Base-by-base conservation (phyloP, 1,140 invertebrate genomes). In the Drosophila kanapiae region DNA sequence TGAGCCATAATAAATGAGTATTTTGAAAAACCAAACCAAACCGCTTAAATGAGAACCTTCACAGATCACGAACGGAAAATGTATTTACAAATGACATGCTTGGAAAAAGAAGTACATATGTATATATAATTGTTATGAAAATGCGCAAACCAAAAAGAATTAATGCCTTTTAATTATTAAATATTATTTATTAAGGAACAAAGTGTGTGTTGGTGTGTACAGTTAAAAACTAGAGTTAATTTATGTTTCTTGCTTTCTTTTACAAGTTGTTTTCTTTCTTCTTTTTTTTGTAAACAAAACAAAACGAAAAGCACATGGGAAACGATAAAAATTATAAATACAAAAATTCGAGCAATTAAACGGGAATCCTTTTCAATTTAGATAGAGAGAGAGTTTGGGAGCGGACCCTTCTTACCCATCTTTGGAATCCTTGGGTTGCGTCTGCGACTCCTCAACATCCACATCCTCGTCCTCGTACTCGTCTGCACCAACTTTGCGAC, bases 101-200 rank as follows among this genome's bases (percentile, higher is more conserved):
- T n/a, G 37, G 14, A 18, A 53, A 65, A 61, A 23, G 18, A 56
- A 65, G n/a, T n/a, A n/a, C n/a, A n/a, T n/a, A 72, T n/a, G 23
- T 3, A 49, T n/a, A 60, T 33, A 63, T 13, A 53, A 33, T 45
- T 40, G 47, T 49, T 60, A 69, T 69, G 43, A 60, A 1, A 56
- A 38, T 56, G 58, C 75, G 64, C 63, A 70, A 78, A 78, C 48
- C 29, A 79, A 82, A 64, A 87, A 69, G 64, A 40, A 65, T 88
- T 84, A 81, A 83, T 83, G 77, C 53, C 45, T 56, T 82, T 72
- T 40, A 80, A 80, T 80, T 53, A 72, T 75, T 80, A 47, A 83
- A 56, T 82, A 78, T 71, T 88, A 90, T 88, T 88, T 88, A 88
- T 88, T 88, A 88, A 88, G 84, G 85, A 88, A 88, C 84, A 78